phyloP scores from a whole-genome alignment of 2,113 vertebrate genomes.

The Alosa alosa region DNA sequence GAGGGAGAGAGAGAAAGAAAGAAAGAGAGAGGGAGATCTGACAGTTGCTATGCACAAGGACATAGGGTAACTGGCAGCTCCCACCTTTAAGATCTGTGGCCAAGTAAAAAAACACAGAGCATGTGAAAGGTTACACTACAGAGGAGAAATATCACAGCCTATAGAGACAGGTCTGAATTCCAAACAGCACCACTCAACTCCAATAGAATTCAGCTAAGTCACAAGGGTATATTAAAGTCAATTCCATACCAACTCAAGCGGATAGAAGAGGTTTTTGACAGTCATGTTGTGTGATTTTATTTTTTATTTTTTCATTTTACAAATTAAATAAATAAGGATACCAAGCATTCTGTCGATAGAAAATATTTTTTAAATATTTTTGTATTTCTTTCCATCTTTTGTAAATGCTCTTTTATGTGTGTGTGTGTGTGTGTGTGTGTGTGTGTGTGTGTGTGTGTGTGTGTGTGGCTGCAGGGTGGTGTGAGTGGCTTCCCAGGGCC shows the following conservation, averaged over 20 bases:
- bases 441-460: too few species aligned
- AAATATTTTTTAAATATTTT: not conserved
- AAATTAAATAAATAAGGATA: too few species aligned
- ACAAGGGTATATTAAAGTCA: not conserved
- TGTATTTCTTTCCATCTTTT: not conserved
- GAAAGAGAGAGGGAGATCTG: constrained; percentile 16
- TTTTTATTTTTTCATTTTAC: not conserved
- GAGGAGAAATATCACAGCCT: constrained; percentile 48
- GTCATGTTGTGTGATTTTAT: not conserved
- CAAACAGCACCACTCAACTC: constrained; percentile 31
- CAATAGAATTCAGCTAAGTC: constrained; percentile 26
- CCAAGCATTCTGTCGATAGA: not conserved
- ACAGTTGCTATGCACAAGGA: constrained; percentile 31
- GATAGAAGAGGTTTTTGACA: not conserved
- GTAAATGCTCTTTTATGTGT: not conserved
- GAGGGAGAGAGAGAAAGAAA: not conserved
- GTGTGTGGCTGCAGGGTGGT: too few species aligned
- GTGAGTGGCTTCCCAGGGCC: too few species aligned
- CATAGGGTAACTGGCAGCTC: constrained; percentile 47
- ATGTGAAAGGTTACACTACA: constrained; percentile 48
- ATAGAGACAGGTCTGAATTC: constrained; percentile 29
- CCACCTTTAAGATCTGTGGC: constrained; percentile 40
- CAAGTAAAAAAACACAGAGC: constrained; percentile 32
- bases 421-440: not conserved
- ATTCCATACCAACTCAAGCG: not conserved